Evolutionary conservation across 2,113 vertebrate genomes (phyloP), one percentile per base, ranked within the genome.

Genomic region (Ictalurus furcatus): DNA sequence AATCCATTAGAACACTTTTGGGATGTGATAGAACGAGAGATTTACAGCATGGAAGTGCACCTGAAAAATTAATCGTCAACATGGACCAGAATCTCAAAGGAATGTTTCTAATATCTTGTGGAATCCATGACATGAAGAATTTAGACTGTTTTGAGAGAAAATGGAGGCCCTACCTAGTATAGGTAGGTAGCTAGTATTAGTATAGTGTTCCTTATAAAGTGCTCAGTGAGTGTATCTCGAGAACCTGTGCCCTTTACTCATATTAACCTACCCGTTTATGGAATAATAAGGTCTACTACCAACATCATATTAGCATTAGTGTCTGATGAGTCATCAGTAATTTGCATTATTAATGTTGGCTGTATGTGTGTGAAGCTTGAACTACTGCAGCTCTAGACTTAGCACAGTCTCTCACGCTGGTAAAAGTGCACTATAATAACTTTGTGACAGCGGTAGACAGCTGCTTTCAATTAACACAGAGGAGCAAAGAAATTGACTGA

Each of bases 391-490:
- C 3, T 56, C 65, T 34, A 67, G 44, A 21, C 85, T 37, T 88
- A 92, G 69, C 76, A 37, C 86, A 88, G 92, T 93, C 84, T 90
- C 87, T 85, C 89, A 88, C 89, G 83, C 92, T 89, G 88, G 89
- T 90, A 91, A 91, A 88, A 87, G 74, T 92, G 92, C 94, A 95
- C 94, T 91, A 78, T 88, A 94, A 94, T 95, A 95, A 96, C 95
- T 95, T 90, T n/a, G 88, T 91, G 92, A 92, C 92, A 91, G 92
- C 69, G 87, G 84, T 79, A 58, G 28, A 92, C 94, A 95, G 94
- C 96, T 96, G 95, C 93, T 95, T 95, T 93, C 94, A 95, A 95
- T 96, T 95, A 95, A 93, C 94, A 93, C 86, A 92, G 88, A 92
- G 91, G 90, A 91, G 91, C 88, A 89, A 56, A 73, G 84, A 79